These are phyloP conservation scores for Anguilla marmorata DNA, from an alignment of 2,797 vertebrate species.

Conservation along the genomic window DNA sequence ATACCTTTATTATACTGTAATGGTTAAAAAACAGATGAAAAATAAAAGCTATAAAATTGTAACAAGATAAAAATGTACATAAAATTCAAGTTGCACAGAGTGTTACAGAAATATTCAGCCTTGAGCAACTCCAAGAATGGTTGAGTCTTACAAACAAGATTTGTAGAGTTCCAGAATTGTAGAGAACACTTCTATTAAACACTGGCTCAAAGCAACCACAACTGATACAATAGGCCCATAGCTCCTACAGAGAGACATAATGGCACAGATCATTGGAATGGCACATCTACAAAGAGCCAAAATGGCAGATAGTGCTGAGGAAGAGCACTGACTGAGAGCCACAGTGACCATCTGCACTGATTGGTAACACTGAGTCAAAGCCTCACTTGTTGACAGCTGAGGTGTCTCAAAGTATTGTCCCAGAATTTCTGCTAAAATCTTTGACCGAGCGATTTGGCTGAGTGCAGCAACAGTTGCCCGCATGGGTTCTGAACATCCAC, in stretches of 20 bases:
- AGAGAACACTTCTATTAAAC: constrained; percentile 17
- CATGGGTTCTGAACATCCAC: not conserved
- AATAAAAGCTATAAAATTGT: not conserved
- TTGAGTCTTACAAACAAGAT: not conserved
- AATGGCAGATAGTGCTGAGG: not conserved
- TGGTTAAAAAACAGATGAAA: not conserved
- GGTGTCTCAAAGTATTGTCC: not conserved
- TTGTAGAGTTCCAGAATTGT: constrained; percentile 14
- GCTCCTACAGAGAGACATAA: constrained; percentile 28
- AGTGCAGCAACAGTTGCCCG: not conserved
- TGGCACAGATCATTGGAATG: constrained; percentile 15
- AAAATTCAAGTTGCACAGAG: not conserved
- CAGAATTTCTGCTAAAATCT: not conserved
- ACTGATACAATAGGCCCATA: constrained; percentile 2
- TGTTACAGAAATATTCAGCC: not conserved
- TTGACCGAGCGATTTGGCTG: constrained; percentile 12
- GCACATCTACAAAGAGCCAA: not conserved
- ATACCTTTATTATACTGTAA: not conserved
- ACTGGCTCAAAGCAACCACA: not conserved
- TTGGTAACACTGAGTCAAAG: not conserved
- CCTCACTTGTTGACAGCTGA: not conserved
- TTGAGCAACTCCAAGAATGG: not conserved
- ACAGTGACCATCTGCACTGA: constrained; percentile 1
- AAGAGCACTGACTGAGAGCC: constrained; percentile 24
- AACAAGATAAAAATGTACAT: not conserved